Evolutionary conservation across 1,140 invertebrate genomes (phyloP), one percentile per base, ranked within the genome.

Genomic region (Protaetia brevitarsis): DNA sequence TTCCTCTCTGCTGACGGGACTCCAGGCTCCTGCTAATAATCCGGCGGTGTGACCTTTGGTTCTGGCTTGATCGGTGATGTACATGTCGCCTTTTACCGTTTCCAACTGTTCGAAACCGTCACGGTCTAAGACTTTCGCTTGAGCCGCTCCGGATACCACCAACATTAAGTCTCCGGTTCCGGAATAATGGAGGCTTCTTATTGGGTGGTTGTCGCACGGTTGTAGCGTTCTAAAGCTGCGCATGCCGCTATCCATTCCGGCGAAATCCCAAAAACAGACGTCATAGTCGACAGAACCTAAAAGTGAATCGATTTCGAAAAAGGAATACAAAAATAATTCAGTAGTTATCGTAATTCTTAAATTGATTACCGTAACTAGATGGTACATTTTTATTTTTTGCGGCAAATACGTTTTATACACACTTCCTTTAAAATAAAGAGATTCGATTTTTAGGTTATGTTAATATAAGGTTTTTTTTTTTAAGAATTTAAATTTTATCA

Each of bases 241-340:
- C 80, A 97, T 84, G 0, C 89, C 88, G 0, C 90, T 85, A 79
- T 99, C 96, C 95, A 99, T 98, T 6, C 96, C 96, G 64, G 94
- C 91, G 84, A 99, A 99, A 81, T 99, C 97, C 94, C 95, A 99
- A 69, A 99, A 93, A 65, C 90, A 91, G 0, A 99, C 90, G 71
- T 98, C 94, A 80, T 98, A 99, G 76, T 99, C 96, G 23, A 94
- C 87, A 4, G 91, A 93, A 7, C 97, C 96, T 73, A 37, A 66
- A 61, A 36, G n/a, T n/a, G n/a, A n/a, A n/a, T n/a, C n/a, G n/a
- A n/a, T n/a, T n/a, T n/a, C n/a, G n/a, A n/a, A n/a, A n/a, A n/a
- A n/a, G n/a, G 3, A 23, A 1, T 34, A 34, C 4, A 2, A 34
- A 34, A 2, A 1, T 34, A 11, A 5, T 34, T 2, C n/a, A n/a